phyloP scores from a whole-genome alignment of 2,888 invertebrate genomes.

The Tortricodes alternella region DNA sequence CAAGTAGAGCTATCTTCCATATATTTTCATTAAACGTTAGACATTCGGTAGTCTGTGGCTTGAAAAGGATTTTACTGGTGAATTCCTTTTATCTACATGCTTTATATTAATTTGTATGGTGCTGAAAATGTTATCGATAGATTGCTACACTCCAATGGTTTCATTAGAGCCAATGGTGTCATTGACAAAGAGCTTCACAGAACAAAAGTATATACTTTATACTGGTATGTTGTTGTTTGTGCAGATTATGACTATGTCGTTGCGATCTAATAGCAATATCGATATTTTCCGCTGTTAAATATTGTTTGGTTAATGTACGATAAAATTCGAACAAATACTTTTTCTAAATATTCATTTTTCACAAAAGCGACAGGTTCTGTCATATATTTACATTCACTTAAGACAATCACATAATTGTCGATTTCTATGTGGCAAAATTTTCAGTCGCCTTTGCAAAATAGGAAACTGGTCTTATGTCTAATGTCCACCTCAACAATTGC shows the following conservation, averaged over 20 bases:
- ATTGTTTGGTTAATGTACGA: slow-evolving; percentile 18
- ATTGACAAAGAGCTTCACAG: slow-evolving; percentile 19
- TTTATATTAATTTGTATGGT: background rate
- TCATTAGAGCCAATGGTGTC: slow-evolving; percentile 1
- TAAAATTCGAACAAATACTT: no score
- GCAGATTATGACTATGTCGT: slow-evolving; percentile 12
- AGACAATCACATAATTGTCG: no score
- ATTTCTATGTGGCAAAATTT: no score
- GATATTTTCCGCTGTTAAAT: slow-evolving; percentile 16
- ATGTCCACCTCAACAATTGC: no score
- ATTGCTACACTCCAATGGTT: slow-evolving; percentile 13
- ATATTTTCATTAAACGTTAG: background rate
- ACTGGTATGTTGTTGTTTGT: slow-evolving; percentile 9
- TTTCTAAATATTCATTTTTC: no score
- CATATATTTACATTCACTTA: no score
- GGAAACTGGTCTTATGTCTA: no score
- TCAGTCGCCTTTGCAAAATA: no score
- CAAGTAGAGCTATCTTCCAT: no score
- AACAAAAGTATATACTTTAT: background rate
- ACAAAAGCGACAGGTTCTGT: no score
- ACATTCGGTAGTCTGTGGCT: background rate
- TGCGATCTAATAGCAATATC: slow-evolving; percentile 21
- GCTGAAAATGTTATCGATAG: slow-evolving; percentile 9
- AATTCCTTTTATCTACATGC: slow-evolving; percentile 4
- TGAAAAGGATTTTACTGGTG: background rate